Evolutionary conservation across 2,113 vertebrate genomes (phyloP), one percentile per base, ranked within the genome.

Genomic region (Hirundichthys speculiger): DNA sequence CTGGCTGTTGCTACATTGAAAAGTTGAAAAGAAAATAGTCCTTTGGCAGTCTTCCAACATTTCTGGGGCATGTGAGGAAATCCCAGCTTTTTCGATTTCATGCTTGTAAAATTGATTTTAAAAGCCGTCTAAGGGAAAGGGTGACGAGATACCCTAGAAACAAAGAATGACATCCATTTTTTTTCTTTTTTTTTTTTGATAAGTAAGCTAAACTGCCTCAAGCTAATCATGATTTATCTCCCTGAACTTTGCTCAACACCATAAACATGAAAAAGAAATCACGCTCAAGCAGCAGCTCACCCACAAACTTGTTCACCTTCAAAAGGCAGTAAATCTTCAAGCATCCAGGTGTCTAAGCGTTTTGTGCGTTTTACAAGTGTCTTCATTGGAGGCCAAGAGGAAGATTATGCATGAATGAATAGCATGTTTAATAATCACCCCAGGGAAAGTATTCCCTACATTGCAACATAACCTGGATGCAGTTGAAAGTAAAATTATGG

Each of bases 261-360:
- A 77, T 76, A 74, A 74, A 82, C 43, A 61, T 52, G 30, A 42
- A 61, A 70, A 55, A n/a, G n/a, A n/a, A 53, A 58, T 57, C 76
- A 6, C 55, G 53, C 38, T 22, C 52, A 53, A 42, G 7, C 20
- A 18, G 5, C 25, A 45, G 30, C 27, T 72, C 20, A 52, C 50
- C 58, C 34, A 58, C 55, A 54, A 73, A 80, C 52, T 49, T 22
- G n/a, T 41, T 46, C 40, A 72, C 58, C 42, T 51, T 18, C 16
- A 24, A 2, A 54, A 34, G 16, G 39, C 27, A 21, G n/a, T 78
- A 69, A 85, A 67, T 66, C 39, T 25, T 59, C 15, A 13, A 50
- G 15, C 19, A 58, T 67, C 16, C 67, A 75, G 30, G 71, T 49
- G 74, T 30, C 57, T 66, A 19, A 73, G 66, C 47, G 54, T 73